phyloP scores from a whole-genome alignment of 2,888 invertebrate genomes.

The Drosophila mayaguana region DNA sequence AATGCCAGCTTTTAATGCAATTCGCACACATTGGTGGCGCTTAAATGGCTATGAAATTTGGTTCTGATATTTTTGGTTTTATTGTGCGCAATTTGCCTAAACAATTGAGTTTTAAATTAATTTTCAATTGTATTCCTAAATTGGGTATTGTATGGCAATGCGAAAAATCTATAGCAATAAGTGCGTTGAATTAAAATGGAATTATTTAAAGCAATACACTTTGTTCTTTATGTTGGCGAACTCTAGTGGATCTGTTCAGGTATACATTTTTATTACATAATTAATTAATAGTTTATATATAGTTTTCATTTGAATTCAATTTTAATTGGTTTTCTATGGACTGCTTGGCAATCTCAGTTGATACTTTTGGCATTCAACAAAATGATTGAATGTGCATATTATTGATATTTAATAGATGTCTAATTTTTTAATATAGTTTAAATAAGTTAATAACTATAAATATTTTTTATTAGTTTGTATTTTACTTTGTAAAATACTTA shows the following conservation, averaged over 20 bases:
- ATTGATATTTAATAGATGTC: too few species aligned
- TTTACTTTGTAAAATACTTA: neutral
- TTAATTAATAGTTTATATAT: too few species aligned
- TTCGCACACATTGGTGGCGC: constrained; percentile 25
- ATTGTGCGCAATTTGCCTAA: neutral
- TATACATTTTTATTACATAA: neutral
- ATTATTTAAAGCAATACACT: neutral
- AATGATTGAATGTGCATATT: too few species aligned
- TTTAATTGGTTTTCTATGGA: neutral
- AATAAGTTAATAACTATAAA: too few species aligned
- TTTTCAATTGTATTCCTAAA: constrained; percentile 6
- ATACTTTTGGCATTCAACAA: too few species aligned
- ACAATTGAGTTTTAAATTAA: constrained; percentile 6
- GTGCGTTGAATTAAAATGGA: neutral
- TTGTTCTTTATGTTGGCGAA: neutral
- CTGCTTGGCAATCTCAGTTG: neutral
- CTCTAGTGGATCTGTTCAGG: neutral
- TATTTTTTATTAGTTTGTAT: too few species aligned
- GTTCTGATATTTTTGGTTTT: neutral
- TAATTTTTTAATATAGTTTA: too few species aligned
- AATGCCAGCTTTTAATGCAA: constrained; percentile 30
- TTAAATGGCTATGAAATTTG: constrained; percentile 12
- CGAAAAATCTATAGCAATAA: neutral
- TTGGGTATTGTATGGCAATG: neutral
- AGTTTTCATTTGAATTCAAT: too few species aligned